These are phyloP conservation scores for Morpho achilles DNA, from an alignment of 2,888 invertebrate species.

Conservation along the genomic window DNA sequence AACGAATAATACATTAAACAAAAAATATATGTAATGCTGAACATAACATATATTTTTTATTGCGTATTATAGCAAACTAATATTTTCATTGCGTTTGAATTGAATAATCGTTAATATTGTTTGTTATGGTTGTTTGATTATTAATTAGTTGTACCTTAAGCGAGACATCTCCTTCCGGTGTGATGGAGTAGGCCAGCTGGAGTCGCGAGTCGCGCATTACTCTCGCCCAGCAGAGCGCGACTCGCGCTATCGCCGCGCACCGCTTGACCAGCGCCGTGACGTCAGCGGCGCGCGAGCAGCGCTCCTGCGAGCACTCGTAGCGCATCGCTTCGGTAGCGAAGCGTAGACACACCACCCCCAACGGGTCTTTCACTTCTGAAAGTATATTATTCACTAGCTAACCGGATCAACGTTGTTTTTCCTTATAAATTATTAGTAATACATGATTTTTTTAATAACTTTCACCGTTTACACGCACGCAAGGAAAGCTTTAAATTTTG, in stretches of 20 bases:
- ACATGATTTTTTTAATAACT: no score
- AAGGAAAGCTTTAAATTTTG: no score
- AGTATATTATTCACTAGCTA: not conserved
- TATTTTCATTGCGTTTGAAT: no score
- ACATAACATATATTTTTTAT: no score
- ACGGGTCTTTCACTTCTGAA: constrained; percentile 45
- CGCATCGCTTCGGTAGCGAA: constrained; percentile 51
- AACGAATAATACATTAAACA: no score
- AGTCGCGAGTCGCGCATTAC: constrained; percentile 49
- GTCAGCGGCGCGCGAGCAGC: constrained; percentile 28
- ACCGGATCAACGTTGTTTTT: no score
- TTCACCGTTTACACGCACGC: no score
- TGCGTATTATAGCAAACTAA: no score
- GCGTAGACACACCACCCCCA: constrained; percentile 44
- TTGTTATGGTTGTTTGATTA: no score
- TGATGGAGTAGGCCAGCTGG: constrained; percentile 49
- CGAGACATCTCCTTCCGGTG: constrained; percentile 37
- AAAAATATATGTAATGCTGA: no score
- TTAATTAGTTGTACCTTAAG: constrained; percentile 61
- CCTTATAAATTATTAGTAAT: no score
- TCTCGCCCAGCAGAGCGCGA: constrained; percentile 47
- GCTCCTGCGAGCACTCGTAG: constrained; percentile 26
- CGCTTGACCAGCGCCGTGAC: constrained; percentile 39
- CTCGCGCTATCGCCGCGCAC: constrained; percentile 39
- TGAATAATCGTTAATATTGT: no score